phyloP scores from a whole-genome alignment of 1,140 invertebrate genomes.

The Asbolus verrucosus region DNA sequence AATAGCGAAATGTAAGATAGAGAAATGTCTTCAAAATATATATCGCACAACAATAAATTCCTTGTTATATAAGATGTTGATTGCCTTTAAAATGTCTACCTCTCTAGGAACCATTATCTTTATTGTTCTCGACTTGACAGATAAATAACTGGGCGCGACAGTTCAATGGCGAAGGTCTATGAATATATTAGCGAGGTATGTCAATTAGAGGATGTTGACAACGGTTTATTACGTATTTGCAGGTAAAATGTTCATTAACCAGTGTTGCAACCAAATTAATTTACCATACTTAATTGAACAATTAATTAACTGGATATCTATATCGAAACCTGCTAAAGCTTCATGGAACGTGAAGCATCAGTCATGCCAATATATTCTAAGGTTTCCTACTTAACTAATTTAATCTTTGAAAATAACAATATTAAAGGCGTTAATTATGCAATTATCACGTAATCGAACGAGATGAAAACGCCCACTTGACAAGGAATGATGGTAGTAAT shows the following conservation, averaged over 20 bases:
- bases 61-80: conserved; percentile 52
- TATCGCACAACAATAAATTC: conserved; percentile 48
- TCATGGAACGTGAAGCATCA: conserved; percentile 3
- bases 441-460: conserved; percentile 20
- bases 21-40: conserved; percentile 39
- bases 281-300: conserved; percentile 27
- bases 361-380: background rate
- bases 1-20: conserved; percentile 20
- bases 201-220: conserved; percentile 48
- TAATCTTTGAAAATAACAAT: conserved; percentile 1
- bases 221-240: conserved; percentile 41
- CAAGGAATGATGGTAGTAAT: conserved; percentile 8
- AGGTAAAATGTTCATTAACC: conserved; percentile 38
- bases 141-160: conserved; percentile 54
- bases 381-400: background rate
- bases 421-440: conserved; percentile 6
- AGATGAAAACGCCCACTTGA: conserved; percentile 28
- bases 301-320: conserved; percentile 29
- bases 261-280: conserved; percentile 13
- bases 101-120: conserved; percentile 57
- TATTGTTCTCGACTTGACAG: conserved; percentile 55
- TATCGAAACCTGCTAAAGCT: conserved; percentile 6
- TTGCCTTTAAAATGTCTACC: conserved; percentile 55
- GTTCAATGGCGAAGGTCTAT: conserved; percentile 51
- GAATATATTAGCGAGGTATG: conserved; percentile 52